Evolutionary conservation across 1,140 invertebrate genomes (phyloP).

Genomic region (Melanaphis sacchari): DNA sequence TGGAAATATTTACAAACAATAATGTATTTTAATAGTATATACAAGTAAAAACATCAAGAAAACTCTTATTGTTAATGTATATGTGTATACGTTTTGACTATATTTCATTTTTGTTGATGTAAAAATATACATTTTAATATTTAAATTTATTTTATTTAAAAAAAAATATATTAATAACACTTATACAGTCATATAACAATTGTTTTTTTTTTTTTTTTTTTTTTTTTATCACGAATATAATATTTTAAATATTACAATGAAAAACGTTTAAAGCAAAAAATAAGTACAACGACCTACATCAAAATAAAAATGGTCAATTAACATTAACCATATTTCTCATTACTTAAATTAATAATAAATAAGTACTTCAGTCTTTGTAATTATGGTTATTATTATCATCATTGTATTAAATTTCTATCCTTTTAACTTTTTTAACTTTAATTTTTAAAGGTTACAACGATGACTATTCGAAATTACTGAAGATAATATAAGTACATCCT

Average conservation of each 20-base stretch:
- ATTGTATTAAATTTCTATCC: not conserved
- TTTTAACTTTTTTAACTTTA: not conserved
- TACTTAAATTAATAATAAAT: constrained; percentile 2
- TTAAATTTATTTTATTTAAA: no score
- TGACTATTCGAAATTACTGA: not conserved
- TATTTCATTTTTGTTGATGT: not conserved
- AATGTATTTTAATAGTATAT: not conserved
- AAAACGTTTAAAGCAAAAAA: not conserved
- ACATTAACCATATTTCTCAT: not conserved
- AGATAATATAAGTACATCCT: not conserved
- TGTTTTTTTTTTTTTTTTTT: no score
- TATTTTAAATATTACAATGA: not conserved
- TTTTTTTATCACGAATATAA: not conserved
- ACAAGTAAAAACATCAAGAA: not conserved
- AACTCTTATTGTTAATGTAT: not conserved
- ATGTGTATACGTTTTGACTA: not conserved
- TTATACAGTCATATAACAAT: no score
- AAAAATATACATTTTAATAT: no score
- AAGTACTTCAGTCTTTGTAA: not conserved
- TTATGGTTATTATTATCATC: no score
- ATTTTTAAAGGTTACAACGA: not conserved
- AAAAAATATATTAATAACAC: no score
- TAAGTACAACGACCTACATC: not conserved
- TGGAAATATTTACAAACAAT: not conserved
- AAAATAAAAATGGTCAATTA: not conserved